Evolutionary conservation across 2,797 vertebrate species (phyloP).

Genomic region (Brachyrhaphis roseni): DNA sequence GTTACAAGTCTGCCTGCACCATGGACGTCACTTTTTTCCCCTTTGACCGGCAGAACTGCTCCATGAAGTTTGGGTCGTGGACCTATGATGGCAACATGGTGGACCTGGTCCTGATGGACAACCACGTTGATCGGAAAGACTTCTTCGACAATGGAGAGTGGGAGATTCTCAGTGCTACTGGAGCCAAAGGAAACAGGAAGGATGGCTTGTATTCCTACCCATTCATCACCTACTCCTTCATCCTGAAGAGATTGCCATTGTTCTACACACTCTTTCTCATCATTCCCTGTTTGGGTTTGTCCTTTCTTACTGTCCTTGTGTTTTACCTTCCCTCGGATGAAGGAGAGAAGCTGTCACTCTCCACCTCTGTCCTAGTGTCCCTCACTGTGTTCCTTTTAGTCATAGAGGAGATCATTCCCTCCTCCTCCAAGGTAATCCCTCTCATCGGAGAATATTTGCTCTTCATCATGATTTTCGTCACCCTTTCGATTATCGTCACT

Average conservation of each 20-base stretch:
- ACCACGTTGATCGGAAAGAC: constrained; percentile 93
- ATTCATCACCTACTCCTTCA: constrained; percentile 93
- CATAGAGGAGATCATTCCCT: constrained; percentile 98
- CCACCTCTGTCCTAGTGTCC: constrained; percentile 95
- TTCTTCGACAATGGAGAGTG: constrained; percentile 98
- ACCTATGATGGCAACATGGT: constrained; percentile 96
- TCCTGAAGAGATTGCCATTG: constrained; percentile 91
- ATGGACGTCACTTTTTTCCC: constrained; percentile 98
- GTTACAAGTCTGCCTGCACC: constrained; percentile 95
- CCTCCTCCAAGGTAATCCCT: constrained; percentile 97
- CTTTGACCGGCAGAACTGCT: constrained; percentile 96
- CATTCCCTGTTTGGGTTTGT: constrained; percentile 93
- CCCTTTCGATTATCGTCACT: constrained; percentile 94
- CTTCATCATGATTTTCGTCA: constrained; percentile 99
- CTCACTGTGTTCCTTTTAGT: constrained; percentile 97
- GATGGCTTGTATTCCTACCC: constrained; percentile 90
- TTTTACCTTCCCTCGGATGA: constrained; percentile 98
- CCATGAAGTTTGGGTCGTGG: constrained; percentile 99
- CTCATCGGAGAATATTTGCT: constrained; percentile 96
- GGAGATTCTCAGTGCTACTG: constrained; percentile 94
- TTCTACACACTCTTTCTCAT: constrained; percentile 99
- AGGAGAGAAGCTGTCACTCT: constrained; percentile 95
- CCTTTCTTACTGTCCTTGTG: constrained; percentile 93
- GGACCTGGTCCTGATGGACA: constrained; percentile 89
- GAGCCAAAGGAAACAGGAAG: constrained; percentile 85